Percentiles rank a stretch among this genome's conserved stretches.
These are phyloP conservation scores for Horisme vitalbata DNA, from an alignment of 2,888 invertebrate genomes.

Conservation along the genomic window DNA sequence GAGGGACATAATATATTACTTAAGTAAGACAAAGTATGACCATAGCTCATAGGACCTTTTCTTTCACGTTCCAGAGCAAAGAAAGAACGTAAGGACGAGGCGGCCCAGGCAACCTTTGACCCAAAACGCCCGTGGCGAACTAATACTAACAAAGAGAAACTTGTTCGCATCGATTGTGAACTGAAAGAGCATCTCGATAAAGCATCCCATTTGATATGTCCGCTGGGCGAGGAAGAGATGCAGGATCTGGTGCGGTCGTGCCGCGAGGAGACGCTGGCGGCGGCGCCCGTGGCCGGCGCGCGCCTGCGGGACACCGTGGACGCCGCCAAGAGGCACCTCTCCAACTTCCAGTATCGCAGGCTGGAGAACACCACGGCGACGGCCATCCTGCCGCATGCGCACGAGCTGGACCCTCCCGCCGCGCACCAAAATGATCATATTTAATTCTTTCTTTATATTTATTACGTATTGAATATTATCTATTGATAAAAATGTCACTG, in stretches of 20 bases:
- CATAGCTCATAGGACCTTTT: too few species aligned
- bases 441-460: not conserved
- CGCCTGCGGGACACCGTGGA: conserved; percentile 61
- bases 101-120: conserved; percentile 41
- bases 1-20: too few species aligned
- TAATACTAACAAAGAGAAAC: conserved; percentile 62
- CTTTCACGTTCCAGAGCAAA: conserved; percentile 55
- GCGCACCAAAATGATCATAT: too few species aligned
- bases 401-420: conserved; percentile 32
- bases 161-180: conserved; percentile 63
- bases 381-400: conserved; percentile 55
- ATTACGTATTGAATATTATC: not conserved
- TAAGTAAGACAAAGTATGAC: too few species aligned
- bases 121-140: conserved; percentile 71
- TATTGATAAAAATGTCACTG: too few species aligned
- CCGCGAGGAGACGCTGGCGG: conserved; percentile 39
- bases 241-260: conserved; percentile 57
- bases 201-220: conserved; percentile 47
- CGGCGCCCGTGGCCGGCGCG: conserved; percentile 43
- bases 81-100: conserved; percentile 35
- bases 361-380: conserved; percentile 67
- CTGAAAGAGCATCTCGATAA: conserved; percentile 63
- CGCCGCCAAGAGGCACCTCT: conserved; percentile 60
- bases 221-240: conserved; percentile 58
- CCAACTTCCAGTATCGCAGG: conserved; percentile 66